phyloP scores from a whole-genome alignment of 2,888 invertebrate genomes.

The Shargacucullia verbasci region DNA sequence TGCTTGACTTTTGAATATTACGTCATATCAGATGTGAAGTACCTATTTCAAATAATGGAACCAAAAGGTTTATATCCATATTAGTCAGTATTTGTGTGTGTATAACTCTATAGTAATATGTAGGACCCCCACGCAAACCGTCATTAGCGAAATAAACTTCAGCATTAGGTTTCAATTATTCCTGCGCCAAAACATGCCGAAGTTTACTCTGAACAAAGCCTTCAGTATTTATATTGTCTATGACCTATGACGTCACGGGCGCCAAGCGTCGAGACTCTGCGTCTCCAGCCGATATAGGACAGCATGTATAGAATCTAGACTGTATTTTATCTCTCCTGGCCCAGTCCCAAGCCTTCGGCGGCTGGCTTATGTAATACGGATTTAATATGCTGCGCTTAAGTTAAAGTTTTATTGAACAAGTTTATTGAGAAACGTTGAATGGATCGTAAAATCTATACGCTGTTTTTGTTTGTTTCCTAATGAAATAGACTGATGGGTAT shows the following conservation, averaged over 20 bases:
- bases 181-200: conserved; percentile 7
- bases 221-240: conserved; percentile 23
- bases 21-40: too few species aligned
- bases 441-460: conserved; percentile 10
- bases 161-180: too few species aligned
- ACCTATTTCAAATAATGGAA: too few species aligned
- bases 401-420: conserved; percentile 8
- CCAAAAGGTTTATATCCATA: too few species aligned
- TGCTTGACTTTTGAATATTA: too few species aligned
- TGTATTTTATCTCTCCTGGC: conserved; percentile 38
- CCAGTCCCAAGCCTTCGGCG: conserved; percentile 25
- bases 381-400: conserved; percentile 16
- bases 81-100: too few species aligned
- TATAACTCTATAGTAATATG: too few species aligned
- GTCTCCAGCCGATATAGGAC: conserved; percentile 47
- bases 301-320: conserved; percentile 28
- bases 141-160: too few species aligned
- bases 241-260: conserved; percentile 51
- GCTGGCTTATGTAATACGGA: conserved; percentile 28
- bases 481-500: too few species aligned
- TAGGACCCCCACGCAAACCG: too few species aligned
- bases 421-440: conserved; percentile 18
- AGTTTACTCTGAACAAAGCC: conserved; percentile 28
- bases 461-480: too few species aligned
- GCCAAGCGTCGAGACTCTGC: conserved; percentile 48